Evolutionary conservation across 2,113 vertebrate genomes (phyloP).

Genomic region (Porphyrio hochstetteri): DNA sequence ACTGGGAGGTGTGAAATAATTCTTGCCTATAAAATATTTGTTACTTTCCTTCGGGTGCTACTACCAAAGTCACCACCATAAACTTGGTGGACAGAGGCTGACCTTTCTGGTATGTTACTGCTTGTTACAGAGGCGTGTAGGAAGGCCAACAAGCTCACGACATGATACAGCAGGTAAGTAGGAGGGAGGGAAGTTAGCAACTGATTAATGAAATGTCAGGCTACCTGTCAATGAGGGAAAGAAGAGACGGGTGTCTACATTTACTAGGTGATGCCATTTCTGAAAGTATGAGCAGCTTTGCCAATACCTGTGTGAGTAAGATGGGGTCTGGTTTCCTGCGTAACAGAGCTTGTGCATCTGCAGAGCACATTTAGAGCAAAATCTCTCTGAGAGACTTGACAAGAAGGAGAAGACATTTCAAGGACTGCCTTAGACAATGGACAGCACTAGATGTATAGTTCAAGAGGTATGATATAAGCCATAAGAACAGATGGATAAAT

Average conservation of each 20-base stretch:
- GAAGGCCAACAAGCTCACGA: background rate
- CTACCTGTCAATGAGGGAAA: background rate
- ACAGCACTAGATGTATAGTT: background rate
- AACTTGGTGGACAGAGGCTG: background rate
- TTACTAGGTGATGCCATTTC: background rate
- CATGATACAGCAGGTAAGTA: background rate
- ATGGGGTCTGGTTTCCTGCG: background rate
- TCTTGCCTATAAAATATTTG: background rate
- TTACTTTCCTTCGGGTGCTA: background rate
- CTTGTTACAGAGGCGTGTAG: background rate
- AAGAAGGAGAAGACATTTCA: background rate
- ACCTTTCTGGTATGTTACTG: background rate
- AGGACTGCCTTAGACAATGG: background rate
- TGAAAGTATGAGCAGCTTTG: background rate
- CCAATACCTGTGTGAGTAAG: background rate
- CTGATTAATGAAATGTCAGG: background rate
- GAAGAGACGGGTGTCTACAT: background rate
- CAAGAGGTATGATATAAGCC: background rate
- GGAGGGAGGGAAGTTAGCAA: background rate
- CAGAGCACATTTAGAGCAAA: background rate
- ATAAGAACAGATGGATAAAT: conserved; percentile 10
- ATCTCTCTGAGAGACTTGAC: background rate
- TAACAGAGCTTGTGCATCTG: background rate
- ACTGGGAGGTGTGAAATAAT: background rate
- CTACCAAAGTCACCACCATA: background rate